Evolutionary conservation across 1,140 invertebrate species (phyloP), one percentile per base, ranked within the genome.

Genomic region (Philotrypesis tridentata): DNA sequence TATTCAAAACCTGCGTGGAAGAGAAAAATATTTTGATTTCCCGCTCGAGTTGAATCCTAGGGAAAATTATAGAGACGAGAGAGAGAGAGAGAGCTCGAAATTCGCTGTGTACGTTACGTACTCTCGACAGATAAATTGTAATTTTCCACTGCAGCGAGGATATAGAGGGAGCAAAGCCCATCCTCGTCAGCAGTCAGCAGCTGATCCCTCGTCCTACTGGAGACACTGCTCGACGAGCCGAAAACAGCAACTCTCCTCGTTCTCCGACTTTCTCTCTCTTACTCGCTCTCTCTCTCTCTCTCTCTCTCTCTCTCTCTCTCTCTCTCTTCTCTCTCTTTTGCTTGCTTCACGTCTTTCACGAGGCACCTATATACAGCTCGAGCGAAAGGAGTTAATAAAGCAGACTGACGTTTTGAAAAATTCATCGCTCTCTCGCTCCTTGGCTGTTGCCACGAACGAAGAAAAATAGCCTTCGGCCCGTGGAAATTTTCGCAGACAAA

Each of bases 371-470:
- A 55, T 17, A 21, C 48, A 14, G 48, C n/a, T n/a, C n/a, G n/a
- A n/a, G n/a, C 48, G 17, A 31, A 70, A 31, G 2, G 31, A 33
- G 31, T 70, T 29, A 70, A 70, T 70, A 33, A 29, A 70, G 67
- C 31, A 70, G 31, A 65, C 61, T 65, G 27, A 65, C 23, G 61
- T 65, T 65, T 65, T n/a, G 21, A 37, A 70, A 70, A 70, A 70
- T 70, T 70, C 67, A 70, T 70, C 21, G 31, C 31, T 70, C 67
- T 33, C 48, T 55, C 48, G n/a, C 48, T 55, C 48, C 48, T 55
- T 17, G 48, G 48, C 21, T 55, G 48, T 37, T 37, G 31, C 21
- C 25, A 25, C 31, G 5, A 70, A 37, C 27, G 67, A 37, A 33
- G 67, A 70, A 70, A 70, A 70, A 70, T 70, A 37, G 67, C 29